A percentile compares a stretch with the other conserved stretches of the same genome.
Evolutionary conservation across 2,888 invertebrate genomes (phyloP).

Genomic region (Monoplex corrugatus): DNA sequence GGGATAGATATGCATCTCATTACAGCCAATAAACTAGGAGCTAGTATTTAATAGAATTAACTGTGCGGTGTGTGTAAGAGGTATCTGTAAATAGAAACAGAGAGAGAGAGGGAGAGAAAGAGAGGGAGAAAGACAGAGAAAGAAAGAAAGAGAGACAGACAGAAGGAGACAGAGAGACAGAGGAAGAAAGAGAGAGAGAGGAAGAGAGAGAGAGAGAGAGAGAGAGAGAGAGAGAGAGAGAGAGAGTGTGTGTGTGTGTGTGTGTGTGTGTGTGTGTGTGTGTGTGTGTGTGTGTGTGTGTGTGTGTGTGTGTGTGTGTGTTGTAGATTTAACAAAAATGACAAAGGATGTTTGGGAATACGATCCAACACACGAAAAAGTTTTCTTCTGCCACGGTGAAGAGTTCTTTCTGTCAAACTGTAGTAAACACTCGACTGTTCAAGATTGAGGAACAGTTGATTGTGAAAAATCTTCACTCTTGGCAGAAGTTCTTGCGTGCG

Average conservation of each 20-base stretch:
- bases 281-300: constrained; percentile 32
- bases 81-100: not conserved
- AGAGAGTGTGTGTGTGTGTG: constrained; percentile 5
- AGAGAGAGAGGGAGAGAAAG: not conserved
- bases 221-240: not conserved
- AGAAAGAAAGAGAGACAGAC: constrained; percentile 33
- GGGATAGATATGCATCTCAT: too few species aligned
- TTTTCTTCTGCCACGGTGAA: too few species aligned
- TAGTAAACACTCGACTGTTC: too few species aligned
- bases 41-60: too few species aligned
- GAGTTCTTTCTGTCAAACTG: too few species aligned
- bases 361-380: too few species aligned
- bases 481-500: too few species aligned
- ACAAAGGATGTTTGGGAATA: not conserved
- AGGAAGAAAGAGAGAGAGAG: constrained; percentile 17
- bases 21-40: too few species aligned
- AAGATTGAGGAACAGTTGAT: too few species aligned
- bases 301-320: not conserved
- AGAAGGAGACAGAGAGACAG: constrained; percentile 32
- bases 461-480: too few species aligned
- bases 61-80: too few species aligned
- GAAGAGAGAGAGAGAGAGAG: constrained; percentile 33
- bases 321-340: not conserved
- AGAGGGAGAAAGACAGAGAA: not conserved
- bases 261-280: constrained; percentile 39